Percentiles rank a stretch among this genome's conserved stretches.
Conservation (phyloP, 2,888 invertebrate genomes). For the Nyleta sp. region DNA sequence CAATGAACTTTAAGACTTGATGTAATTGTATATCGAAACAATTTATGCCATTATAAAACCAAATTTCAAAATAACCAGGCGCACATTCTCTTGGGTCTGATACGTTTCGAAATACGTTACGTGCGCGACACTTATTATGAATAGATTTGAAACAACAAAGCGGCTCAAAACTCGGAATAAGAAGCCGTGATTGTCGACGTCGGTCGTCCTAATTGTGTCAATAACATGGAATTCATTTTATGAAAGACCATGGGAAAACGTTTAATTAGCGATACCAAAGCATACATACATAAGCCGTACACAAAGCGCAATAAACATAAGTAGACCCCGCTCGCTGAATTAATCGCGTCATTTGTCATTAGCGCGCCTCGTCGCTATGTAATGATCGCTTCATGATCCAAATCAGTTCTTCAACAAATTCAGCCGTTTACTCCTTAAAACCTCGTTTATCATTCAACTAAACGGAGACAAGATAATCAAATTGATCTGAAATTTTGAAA, state of each 20-base stretch:
- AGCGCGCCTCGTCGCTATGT: conserved; percentile 46
- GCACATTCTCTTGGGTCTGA: no score
- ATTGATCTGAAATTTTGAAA: no score
- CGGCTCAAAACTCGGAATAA: no score
- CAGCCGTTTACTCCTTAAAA: conserved; percentile 10
- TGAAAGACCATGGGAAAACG: conserved; percentile 62
- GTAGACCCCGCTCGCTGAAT: conserved; percentile 46
- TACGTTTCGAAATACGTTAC: no score
- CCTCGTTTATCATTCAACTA: conserved; percentile 16
- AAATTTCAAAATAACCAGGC: no score
- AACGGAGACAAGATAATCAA: neutral
- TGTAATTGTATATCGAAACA: no score
- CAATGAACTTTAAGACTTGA: no score
- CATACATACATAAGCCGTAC: conserved; percentile 47
- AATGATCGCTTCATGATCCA: conserved; percentile 52
- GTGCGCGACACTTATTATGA: no score
- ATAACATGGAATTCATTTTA: conserved; percentile 49
- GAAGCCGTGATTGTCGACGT: neutral
- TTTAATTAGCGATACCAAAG: conserved; percentile 52
- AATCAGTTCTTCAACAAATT: conserved; percentile 35
- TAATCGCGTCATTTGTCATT: conserved; percentile 58
- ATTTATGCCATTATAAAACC: no score
- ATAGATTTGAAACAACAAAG: no score
- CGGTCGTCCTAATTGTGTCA: conserved; percentile 47
- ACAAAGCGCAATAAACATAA: conserved; percentile 56